Conservation (phyloP, 2,888 invertebrate species). For the Cosmorhoe ocellata region DNA sequence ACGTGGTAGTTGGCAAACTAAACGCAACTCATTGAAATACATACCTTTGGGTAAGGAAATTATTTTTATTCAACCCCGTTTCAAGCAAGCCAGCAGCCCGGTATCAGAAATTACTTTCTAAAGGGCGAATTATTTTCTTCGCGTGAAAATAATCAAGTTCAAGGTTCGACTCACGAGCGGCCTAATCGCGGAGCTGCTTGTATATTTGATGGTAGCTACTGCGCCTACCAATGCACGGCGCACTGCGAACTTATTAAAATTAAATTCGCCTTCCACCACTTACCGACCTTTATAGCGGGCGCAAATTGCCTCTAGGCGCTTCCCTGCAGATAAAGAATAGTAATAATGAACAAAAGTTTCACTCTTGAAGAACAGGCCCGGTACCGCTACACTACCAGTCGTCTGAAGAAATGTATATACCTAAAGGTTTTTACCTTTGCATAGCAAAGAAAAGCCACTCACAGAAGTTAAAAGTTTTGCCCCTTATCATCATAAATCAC, state of each 20-base stretch:
- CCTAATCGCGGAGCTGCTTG: conserved; percentile 12
- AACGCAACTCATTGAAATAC: too few relatives aligned
- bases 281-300: conserved; percentile 47
- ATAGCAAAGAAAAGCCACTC: too few relatives aligned
- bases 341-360: conserved; percentile 1
- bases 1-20: too few relatives aligned
- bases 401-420: too few relatives aligned
- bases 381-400: too few relatives aligned
- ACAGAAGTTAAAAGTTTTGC: too few relatives aligned
- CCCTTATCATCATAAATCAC: too few relatives aligned
- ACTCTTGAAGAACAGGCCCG: not conserved
- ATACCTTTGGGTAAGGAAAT: too few relatives aligned
- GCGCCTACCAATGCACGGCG: conserved; percentile 45
- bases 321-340: conserved; percentile 13
- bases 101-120: too few relatives aligned
- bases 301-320: conserved; percentile 32
- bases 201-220: conserved; percentile 19
- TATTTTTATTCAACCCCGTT: too few relatives aligned
- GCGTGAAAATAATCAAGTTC: conserved; percentile 10
- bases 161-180: conserved; percentile 8
- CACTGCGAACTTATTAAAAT: conserved; percentile 72
- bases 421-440: too few relatives aligned
- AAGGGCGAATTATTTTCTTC: not conserved
- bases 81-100: too few relatives aligned
- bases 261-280: conserved; percentile 56